phyloP scores from a whole-genome alignment of 2,888 invertebrate genomes.

The Steinernema hermaphroditum region DNA sequence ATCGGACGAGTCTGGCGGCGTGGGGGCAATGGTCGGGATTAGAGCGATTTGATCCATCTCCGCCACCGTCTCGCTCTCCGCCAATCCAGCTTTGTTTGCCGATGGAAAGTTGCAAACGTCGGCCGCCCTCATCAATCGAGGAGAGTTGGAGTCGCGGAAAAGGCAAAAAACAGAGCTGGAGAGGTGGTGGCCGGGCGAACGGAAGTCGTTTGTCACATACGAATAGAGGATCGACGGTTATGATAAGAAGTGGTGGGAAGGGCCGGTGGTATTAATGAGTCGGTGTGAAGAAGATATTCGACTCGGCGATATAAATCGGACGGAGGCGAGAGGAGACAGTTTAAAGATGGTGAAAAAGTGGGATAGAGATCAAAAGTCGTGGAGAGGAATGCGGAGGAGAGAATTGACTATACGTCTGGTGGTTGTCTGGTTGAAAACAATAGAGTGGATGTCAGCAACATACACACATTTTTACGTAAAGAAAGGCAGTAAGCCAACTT shows the following conservation, averaged over 20 bases:
- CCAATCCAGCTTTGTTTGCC: conserved; percentile 6
- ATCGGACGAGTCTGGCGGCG: too few relatives aligned
- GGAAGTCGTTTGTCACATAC: conserved; percentile 16
- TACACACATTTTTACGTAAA: background rate
- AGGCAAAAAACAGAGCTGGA: background rate
- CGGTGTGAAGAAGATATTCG: too few relatives aligned
- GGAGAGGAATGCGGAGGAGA: too few relatives aligned
- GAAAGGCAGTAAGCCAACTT: background rate
- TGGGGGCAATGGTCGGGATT: too few relatives aligned
- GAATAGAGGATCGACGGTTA: background rate
- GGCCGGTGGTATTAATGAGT: background rate
- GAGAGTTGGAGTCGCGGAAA: background rate
- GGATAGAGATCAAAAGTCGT: background rate
- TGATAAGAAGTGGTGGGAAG: background rate
- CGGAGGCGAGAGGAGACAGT: background rate
- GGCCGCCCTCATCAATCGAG: background rate
- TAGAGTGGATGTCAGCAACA: too few relatives aligned
- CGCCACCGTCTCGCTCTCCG: too few relatives aligned
- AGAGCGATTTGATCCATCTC: too few relatives aligned
- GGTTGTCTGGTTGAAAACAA: too few relatives aligned
- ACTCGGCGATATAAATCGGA: background rate
- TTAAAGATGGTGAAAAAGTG: background rate
- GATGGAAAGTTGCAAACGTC: conserved; percentile 21
- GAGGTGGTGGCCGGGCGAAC: background rate
- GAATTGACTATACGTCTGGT: too few relatives aligned